Evolutionary conservation across 2,888 invertebrate genomes (phyloP).

Genomic region (Aphelenchoides bicaudatus): DNA sequence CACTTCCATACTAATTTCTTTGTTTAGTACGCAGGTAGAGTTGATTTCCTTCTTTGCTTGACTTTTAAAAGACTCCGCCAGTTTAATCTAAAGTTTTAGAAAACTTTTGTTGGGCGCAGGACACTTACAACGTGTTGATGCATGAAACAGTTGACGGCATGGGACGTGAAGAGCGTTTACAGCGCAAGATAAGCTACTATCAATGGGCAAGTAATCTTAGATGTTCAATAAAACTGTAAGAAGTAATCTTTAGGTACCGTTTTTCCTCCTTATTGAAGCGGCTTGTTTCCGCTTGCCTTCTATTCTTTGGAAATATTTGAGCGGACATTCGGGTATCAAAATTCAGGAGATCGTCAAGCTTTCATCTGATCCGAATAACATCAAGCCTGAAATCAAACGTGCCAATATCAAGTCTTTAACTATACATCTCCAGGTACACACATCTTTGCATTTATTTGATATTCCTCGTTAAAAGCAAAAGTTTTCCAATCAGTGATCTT

Average conservation of each 20-base stretch:
- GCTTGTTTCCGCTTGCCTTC: constrained; percentile 58
- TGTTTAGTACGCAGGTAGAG: background rate
- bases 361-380: constrained; percentile 60
- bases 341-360: constrained; percentile 53
- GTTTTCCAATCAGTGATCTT: too few species aligned
- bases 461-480: background rate
- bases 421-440: constrained; percentile 51
- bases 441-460: constrained; percentile 2
- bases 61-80: background rate
- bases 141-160: constrained; percentile 47
- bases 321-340: constrained; percentile 49
- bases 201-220: constrained; percentile 34
- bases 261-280: constrained; percentile 57
- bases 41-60: background rate
- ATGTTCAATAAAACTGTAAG: background rate
- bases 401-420: constrained; percentile 56
- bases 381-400: constrained; percentile 57
- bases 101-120: constrained; percentile 54
- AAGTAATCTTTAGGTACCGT: constrained; percentile 50
- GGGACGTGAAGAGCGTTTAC: constrained; percentile 37
- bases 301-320: constrained; percentile 57
- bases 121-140: constrained; percentile 54
- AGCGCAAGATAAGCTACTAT: constrained; percentile 50
- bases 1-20: background rate
- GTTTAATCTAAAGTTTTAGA: constrained; percentile 48